Evolutionary conservation across 2,888 invertebrate genomes (phyloP), one percentile per base, ranked within the genome.

Genomic region (Resseliella maxima): DNA sequence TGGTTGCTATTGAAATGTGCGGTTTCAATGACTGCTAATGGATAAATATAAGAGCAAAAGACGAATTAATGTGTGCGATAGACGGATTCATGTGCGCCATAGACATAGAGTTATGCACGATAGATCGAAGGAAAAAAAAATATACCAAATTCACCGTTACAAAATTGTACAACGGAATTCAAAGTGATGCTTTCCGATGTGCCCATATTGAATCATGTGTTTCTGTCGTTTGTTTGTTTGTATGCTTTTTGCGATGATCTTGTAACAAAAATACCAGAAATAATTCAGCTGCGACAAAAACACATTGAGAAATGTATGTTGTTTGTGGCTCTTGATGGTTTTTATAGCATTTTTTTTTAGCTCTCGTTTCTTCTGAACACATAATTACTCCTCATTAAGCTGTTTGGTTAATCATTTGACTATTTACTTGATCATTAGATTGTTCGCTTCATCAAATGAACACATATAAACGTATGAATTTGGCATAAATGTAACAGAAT

Each of bases 261-360:
- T 31, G 0, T 31, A 31, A 72, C 72, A 59, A 72, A 15, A 72
- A 72, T 72, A 31, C 31, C 5, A 31, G 15, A 31, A 72, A 31
- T 31, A 15, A 12, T 72, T 72, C 31, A 15, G 3, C 72, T 59
- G n/a, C 59, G 3, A 3, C 59, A 10, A 59, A 1, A 72, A 72
- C 31, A 72, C 31, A 31, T 72, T 5, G 15, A 27, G 72, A 72
- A 59, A 31, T 72, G 72, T 72, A 35, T 72, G n/a, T 72, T 72
- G 31, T 72, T 31, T 72, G 8, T 72, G 31, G 35, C 15, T 72
- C 31, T 72, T 31, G 31, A 15, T 31, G 5, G 12, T 12, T 27
- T 72, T 27, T 35, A 72, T 1, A 18, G 1, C 3, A 15, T 15
- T n/a, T 72, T 31, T 72, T 72, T 72, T 72, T n/a, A n/a, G 59